Base-by-base conservation (phyloP, 2,113 vertebrate species). In the Tetrao urogallus region DNA sequence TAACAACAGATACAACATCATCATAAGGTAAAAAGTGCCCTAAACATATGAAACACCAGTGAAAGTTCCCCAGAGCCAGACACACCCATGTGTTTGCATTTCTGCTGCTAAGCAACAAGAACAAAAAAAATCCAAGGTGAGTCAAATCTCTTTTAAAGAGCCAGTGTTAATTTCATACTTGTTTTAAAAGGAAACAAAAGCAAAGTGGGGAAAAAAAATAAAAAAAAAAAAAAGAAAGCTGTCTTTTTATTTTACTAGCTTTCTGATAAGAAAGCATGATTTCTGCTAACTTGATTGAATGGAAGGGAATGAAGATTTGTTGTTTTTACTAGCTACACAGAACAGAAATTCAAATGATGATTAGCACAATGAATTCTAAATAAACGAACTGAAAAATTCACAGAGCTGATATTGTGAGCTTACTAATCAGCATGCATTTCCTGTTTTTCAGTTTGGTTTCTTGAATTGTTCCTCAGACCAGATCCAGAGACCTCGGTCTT, bases 81-180 rank as follows among this genome's bases (percentile, higher is more conserved):
- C 34, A 45, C 58, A 73, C 67, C 89, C 67, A 1, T 36, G 61
- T 36, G 19, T 5, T 71, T 80, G 8, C 18, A 11, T 27, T 63
- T 60, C 61, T 82, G 89, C 92, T 96, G 89, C 91, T 92, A 89
- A 89, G 95, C 78, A 93, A 94, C 92, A 47, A 32, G 86, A 89
- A 56, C 54, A 71, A 73, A 89, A 48, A 48, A 78, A 75, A 85
- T 22, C 8, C 14, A 30, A 11, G 48, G 22, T 13, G 38, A 38
- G 64, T 30, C 67, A 89, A 34, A 73, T 88, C 36, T 76, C 20
- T 61, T 65, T 92, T 88, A 75, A 90, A 82, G 58, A 96, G 77
- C 5, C 0, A 0, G 56, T 56, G n/a, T 0, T 89, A 83, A 89
- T 89, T 94, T 79, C 11, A 77, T 91, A 84, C 24, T 56, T 69